Evolutionary conservation across 1,140 invertebrate species (phyloP).

Genomic region (Reticulitermes speratus): DNA sequence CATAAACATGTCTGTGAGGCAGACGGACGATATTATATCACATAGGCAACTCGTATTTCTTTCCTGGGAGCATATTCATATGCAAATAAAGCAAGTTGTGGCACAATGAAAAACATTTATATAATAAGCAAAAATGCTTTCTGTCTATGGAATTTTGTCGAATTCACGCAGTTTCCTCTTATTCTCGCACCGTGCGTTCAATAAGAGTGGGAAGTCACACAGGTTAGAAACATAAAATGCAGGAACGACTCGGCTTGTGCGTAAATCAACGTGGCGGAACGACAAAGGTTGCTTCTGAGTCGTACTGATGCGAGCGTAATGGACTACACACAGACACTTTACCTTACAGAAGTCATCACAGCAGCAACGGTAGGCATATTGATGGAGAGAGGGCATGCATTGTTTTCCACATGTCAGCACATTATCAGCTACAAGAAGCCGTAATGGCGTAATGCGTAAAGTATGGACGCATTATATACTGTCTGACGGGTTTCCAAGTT

Average conservation of each 20-base stretch:
- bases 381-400: not conserved
- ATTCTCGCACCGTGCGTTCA: not conserved
- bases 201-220: not conserved
- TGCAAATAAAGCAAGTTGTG: too few species aligned
- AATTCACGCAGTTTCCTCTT: not conserved
- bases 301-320: not conserved
- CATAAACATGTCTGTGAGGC: too few species aligned
- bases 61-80: too few species aligned
- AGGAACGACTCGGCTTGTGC: not conserved
- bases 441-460: not conserved
- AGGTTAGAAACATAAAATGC: not conserved
- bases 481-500: not conserved
- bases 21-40: too few species aligned
- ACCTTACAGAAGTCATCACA: not conserved
- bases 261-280: not conserved
- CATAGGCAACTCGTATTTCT: too few species aligned
- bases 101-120: too few species aligned
- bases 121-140: too few species aligned
- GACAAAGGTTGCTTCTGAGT: not conserved
- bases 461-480: not conserved
- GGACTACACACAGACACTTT: not conserved
- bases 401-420: not conserved
- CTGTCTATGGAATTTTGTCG: not conserved
- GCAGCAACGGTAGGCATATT: too few species aligned
- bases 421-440: not conserved